These are phyloP conservation scores for Dendronephthya gigantea DNA, from an alignment of 64 coral and sea anemone genomes.

Conservation along the genomic window DNA sequence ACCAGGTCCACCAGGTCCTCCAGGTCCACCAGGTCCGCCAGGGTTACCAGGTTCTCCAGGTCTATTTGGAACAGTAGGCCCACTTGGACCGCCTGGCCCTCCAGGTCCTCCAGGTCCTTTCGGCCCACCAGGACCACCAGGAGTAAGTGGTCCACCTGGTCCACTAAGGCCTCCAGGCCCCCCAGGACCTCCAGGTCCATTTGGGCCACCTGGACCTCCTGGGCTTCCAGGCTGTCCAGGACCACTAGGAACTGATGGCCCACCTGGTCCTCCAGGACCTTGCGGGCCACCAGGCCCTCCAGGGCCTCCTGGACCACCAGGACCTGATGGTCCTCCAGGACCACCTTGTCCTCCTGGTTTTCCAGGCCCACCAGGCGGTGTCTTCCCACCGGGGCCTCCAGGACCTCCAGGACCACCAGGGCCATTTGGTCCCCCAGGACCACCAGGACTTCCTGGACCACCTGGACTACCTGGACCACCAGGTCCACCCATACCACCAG, in stretches of 20 bases:
- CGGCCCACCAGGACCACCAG: conserved; percentile 30
- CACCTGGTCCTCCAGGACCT: background rate
- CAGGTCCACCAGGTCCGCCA: background rate
- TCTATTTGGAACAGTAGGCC: conserved; percentile 11
- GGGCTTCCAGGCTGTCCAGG: conserved; percentile 29
- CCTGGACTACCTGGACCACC: conserved; percentile 42
- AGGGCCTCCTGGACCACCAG: conserved; percentile 24
- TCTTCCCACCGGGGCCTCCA: conserved; percentile 35
- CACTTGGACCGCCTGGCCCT: conserved; percentile 29
- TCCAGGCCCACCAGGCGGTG: background rate
- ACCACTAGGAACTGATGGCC: no score
- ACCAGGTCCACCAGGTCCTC: conserved; percentile 16
- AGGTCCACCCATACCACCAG: background rate
- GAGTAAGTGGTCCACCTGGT: conserved; percentile 39
- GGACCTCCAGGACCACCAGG: conserved; percentile 42
- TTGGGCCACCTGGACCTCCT: conserved; percentile 46
- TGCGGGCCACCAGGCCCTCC: conserved; percentile 34
- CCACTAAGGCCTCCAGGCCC: conserved; percentile 33
- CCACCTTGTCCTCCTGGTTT: conserved; percentile 4
- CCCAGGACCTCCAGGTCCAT: conserved; percentile 19
- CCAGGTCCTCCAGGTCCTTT: conserved; percentile 38
- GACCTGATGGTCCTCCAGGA: background rate
- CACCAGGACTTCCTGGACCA: conserved; percentile 46
- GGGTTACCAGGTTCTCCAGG: background rate
- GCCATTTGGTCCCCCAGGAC: conserved; percentile 29